Conservation (phyloP, 2,797 vertebrate species). For the Alfaro cultratus region DNA sequence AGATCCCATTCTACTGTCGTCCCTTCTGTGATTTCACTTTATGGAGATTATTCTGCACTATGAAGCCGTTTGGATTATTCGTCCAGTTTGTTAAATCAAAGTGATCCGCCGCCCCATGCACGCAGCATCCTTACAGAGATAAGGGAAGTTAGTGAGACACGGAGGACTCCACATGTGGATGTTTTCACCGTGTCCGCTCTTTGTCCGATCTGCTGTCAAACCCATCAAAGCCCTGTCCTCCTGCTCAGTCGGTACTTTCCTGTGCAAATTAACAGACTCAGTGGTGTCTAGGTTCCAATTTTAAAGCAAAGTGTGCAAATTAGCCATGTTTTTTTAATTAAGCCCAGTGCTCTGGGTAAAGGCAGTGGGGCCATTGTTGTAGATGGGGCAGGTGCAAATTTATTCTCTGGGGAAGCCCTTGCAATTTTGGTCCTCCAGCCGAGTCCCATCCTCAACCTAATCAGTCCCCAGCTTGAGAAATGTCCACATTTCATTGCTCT, state of each 20-base stretch:
- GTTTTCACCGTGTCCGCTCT: slow-evolving; percentile 71
- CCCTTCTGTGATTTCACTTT: slow-evolving; percentile 78
- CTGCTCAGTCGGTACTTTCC: slow-evolving; percentile 91
- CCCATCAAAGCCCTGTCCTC: slow-evolving; percentile 84
- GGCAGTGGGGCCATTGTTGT: slow-evolving; percentile 80
- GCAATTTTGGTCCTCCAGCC: slow-evolving; percentile 87
- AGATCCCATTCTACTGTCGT: slow-evolving; percentile 52
- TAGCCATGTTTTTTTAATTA: slow-evolving; percentile 93
- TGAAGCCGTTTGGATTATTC: slow-evolving; percentile 74
- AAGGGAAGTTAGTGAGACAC: slow-evolving; percentile 44
- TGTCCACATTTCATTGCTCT: slow-evolving; percentile 85
- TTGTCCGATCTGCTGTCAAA: slow-evolving; percentile 87
- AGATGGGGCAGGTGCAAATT: slow-evolving; percentile 92
- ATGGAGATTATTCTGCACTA: slow-evolving; percentile 80
- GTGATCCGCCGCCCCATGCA: slow-evolving; percentile 60
- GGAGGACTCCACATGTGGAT: slow-evolving; percentile 38
- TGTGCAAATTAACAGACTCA: slow-evolving; percentile 98
- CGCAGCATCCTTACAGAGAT: slow-evolving; percentile 49
- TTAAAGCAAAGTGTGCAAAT: slow-evolving; percentile 95
- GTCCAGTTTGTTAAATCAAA: slow-evolving; percentile 72
- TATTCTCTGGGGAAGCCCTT: slow-evolving; percentile 88
- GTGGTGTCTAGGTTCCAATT: slow-evolving; percentile 96
- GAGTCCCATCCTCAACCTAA: slow-evolving; percentile 88
- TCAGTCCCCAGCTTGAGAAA: slow-evolving; percentile 91
- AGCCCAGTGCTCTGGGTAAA: slow-evolving; percentile 85